Conservation (phyloP, 2,113 vertebrate genomes). For the Suncus etruscus region DNA sequence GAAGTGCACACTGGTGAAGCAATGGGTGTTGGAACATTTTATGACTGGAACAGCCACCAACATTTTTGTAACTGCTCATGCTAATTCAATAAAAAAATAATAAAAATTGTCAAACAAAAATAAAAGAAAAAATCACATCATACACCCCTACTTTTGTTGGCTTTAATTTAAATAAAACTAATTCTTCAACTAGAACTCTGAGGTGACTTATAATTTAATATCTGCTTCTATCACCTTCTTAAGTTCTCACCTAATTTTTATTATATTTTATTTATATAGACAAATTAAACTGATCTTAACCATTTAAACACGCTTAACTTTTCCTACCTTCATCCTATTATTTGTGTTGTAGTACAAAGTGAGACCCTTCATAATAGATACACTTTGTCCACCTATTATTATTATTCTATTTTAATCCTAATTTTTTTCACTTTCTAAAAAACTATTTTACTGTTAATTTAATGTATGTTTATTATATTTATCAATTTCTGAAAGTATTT, state of each 20-base stretch:
- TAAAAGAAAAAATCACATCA: too few relatives aligned
- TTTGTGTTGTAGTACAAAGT: neutral
- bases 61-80: too few relatives aligned
- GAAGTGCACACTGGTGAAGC: too few relatives aligned
- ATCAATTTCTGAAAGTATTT: constrained; percentile 8
- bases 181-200: neutral
- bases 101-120: too few relatives aligned
- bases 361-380: neutral
- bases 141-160: neutral
- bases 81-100: too few relatives aligned
- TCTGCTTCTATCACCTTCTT: neutral
- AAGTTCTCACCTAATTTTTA: fast-evolving
- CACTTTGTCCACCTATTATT: neutral
- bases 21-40: too few relatives aligned
- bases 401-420: neutral
- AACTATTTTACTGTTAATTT: neutral
- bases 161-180: neutral
- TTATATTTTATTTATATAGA: neutral
- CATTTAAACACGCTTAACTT: neutral
- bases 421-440: constrained; percentile 7
- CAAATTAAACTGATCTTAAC: neutral
- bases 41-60: too few relatives aligned
- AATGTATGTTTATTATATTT: neutral
- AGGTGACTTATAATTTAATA: neutral
- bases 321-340: neutral